phyloP scores from a whole-genome alignment of 2,797 vertebrate genomes.

The Picus viridis region DNA sequence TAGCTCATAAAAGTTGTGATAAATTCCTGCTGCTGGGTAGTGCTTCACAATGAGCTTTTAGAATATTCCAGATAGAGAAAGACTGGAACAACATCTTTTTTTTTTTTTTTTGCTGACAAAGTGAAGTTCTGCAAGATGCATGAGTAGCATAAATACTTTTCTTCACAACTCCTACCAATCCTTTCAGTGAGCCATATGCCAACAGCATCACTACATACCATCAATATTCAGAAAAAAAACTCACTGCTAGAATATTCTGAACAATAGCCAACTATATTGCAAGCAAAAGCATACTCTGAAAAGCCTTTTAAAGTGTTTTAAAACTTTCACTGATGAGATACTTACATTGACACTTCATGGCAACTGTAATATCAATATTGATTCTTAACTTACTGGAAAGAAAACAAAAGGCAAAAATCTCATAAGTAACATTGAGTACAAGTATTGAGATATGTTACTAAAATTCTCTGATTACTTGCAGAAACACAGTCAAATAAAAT shows the following conservation, averaged over 20 bases:
- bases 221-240: not conserved
- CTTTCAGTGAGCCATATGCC: not conserved
- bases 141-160: not conserved
- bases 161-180: not conserved
- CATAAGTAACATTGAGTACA: not conserved
- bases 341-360: conserved; percentile 98
- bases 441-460: not conserved
- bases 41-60: not conserved
- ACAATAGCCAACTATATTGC: not conserved
- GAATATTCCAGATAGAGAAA: not conserved
- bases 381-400: conserved; percentile 92
- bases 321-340: conserved; percentile 50
- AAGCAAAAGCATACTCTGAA: not conserved
- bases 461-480: not conserved
- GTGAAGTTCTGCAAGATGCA: not conserved
- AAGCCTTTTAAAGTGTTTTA: not conserved
- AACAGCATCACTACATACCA: not conserved
- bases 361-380: conserved; percentile 97
- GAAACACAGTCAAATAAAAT: not conserved
- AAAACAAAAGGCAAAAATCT: conserved; percentile 40
- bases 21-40: not conserved
- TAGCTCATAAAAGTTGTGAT: not conserved
- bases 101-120: not conserved
- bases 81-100: not conserved
- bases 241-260: not conserved